phyloP scores from a whole-genome alignment of 2,888 invertebrate genomes.

The Metacarcinus magister region DNA sequence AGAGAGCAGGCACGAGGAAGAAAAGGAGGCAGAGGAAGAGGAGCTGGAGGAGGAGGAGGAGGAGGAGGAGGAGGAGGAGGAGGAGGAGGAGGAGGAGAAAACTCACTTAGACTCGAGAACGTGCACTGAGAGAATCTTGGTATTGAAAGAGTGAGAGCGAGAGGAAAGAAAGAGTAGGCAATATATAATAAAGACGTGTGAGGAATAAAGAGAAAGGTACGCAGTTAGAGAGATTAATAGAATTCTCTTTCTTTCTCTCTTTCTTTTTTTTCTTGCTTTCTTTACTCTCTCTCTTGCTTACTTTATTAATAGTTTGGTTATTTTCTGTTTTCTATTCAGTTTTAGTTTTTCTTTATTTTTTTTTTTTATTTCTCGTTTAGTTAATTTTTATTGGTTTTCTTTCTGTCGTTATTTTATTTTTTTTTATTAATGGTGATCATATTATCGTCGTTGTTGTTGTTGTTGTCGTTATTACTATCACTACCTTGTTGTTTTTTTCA shows the following conservation, averaged over 20 bases:
- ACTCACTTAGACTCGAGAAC: constrained; percentile 19
- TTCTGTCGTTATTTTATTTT: too few species aligned
- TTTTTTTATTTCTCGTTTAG: too few species aligned
- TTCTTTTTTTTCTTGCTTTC: neutral
- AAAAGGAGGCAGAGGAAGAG: neutral
- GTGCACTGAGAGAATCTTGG: constrained; percentile 44
- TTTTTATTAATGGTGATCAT: too few species aligned
- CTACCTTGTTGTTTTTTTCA: too few species aligned
- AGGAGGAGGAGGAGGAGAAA: constrained; percentile 3
- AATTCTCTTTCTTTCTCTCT: neutral
- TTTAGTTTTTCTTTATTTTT: too few species aligned
- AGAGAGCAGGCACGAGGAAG: neutral
- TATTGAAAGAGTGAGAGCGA: constrained; percentile 47
- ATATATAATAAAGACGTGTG: constrained; percentile 6
- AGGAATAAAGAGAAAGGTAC: neutral
- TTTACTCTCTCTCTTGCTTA: too few species aligned
- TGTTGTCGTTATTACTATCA: too few species aligned
- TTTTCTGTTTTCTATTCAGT: too few species aligned
- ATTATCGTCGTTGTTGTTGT: too few species aligned
- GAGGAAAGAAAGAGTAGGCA: neutral
- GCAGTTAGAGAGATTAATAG: neutral
- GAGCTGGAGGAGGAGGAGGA: neutral
- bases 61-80: neutral
- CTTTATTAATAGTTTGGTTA: too few species aligned
- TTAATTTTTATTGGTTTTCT: too few species aligned